These are phyloP conservation scores for Xiphorhynchus erythropygius DNA, from an alignment of 2,797 vertebrate species.

Conservation along the genomic window DNA sequence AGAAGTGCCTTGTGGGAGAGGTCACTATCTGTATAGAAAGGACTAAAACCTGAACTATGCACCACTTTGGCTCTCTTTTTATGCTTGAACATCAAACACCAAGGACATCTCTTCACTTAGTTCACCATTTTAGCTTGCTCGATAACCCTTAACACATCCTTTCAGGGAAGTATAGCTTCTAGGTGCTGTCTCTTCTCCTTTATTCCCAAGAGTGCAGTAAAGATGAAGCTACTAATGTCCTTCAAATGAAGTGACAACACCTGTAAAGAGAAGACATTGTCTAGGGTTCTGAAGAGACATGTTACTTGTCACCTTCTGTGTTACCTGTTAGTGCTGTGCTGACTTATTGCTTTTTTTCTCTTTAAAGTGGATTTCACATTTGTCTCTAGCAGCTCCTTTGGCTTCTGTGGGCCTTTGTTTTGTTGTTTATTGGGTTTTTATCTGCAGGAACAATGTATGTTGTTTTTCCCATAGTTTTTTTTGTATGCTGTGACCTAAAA, in stretches of 20 bases:
- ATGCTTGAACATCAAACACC: constrained; percentile 42
- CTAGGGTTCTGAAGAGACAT: neutral
- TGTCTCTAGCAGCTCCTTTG: constrained; percentile 22
- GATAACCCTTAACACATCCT: constrained; percentile 26
- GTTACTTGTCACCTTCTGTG: neutral
- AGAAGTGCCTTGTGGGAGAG: neutral
- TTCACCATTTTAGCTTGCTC: constrained; percentile 25
- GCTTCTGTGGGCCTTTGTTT: neutral
- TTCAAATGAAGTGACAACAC: constrained; percentile 27
- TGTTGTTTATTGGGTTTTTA: constrained; percentile 4
- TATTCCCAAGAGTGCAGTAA: neutral
- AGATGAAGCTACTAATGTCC: constrained; percentile 5
- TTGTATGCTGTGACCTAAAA: neutral
- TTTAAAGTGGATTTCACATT: constrained; percentile 22
- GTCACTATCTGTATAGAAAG: neutral
- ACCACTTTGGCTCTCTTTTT: neutral
- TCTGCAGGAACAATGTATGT: neutral
- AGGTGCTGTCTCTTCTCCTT: constrained; percentile 27
- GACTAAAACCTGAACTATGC: neutral
- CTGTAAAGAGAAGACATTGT: neutral
- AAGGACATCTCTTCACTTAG: constrained; percentile 38
- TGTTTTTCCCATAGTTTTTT: neutral
- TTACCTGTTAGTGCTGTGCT: neutral
- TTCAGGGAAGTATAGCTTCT: constrained; percentile 5
- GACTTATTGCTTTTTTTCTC: constrained; percentile 12